These are phyloP conservation scores for Empidonax traillii DNA, from an alignment of 2,113 vertebrate species.

Conservation along the genomic window DNA sequence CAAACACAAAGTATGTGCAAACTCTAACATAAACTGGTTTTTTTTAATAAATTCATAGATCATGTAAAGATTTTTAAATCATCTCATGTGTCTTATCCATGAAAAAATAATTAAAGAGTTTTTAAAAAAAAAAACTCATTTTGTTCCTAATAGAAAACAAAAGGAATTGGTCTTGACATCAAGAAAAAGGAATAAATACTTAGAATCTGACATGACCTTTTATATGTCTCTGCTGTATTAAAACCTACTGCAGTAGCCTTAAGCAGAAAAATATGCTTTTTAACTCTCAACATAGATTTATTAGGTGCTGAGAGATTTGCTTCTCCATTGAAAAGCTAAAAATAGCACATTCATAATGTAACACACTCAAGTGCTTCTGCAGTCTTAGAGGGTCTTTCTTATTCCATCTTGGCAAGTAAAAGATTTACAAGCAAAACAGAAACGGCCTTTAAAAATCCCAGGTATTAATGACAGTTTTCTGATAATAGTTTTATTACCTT, in stretches of 20 bases:
- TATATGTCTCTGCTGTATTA: background rate
- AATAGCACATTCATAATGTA: conserved; percentile 31
- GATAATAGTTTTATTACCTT: conserved; percentile 33
- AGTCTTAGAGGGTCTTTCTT: conserved; percentile 51
- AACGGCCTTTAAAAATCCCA: conserved; percentile 36
- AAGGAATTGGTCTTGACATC: background rate
- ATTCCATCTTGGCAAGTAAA: conserved; percentile 24
- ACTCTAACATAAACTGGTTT: background rate
- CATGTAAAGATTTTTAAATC: background rate
- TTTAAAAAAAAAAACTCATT: rapidly evolving
- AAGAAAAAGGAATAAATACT: conserved; percentile 1
- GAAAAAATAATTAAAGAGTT: background rate
- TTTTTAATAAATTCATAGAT: background rate
- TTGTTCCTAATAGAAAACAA: background rate
- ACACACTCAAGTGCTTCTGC: background rate
- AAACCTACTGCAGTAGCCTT: background rate
- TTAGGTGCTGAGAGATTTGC: background rate
- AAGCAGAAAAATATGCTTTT: conserved; percentile 13
- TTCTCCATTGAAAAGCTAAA: background rate
- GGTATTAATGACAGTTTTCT: conserved; percentile 49
- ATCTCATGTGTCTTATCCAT: background rate
- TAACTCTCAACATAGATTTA: conserved; percentile 35
- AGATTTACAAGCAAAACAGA: conserved; percentile 44
- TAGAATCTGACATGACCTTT: background rate
- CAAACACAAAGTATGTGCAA: background rate